Evolutionary conservation across 2,888 invertebrate genomes (phyloP), one percentile per base, ranked within the genome.

Genomic region (Apamea crenata): DNA sequence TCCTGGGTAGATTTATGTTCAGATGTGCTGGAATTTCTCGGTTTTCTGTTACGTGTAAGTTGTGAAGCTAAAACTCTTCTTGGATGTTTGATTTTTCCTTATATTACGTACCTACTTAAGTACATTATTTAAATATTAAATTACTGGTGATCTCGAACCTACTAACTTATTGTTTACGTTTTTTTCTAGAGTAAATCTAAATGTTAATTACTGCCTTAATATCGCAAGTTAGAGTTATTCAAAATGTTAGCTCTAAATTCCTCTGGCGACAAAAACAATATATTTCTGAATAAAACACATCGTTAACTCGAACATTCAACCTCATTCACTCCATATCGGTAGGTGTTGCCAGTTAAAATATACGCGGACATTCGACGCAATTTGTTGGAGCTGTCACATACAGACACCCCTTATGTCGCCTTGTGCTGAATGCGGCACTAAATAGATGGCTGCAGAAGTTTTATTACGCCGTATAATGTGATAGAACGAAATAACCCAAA

Each of bases 371-470:
- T 87, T 87, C 74, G 66, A 82, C 73, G 81, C 82, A 88, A 91
- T 89, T 89, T 91, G 89, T 90, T 80, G 84, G 77, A 69, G 70
- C 79, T 89, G 88, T 90, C 89, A 89, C 85, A 85, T 84, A 83
- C 91, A 90, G 87, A 87, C 81, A 77, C 83, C 82, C 79, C 82
- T 85, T 88, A 78, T 82, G 83, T 77, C 67, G 79, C 74, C 70
- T 75, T 73, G 70, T 59, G 56, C 59, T 74, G 67, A 74, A 71
- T 73, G 67, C 25, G 63, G 32, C 40, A 71, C 63, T 59, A 68
- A 74, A 72, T 71, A 67, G 44, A 59, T 67, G 29, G 21, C 18
- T 80, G 29, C 80, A 85, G 87, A 85, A 80, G 84, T 75, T 84
- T 69, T 79, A 73, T 63, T 69, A 21, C 40, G 36, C 32, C 29